Percentiles rank a stretch among this genome's conserved stretches.
Evolutionary conservation across 2,888 invertebrate species (phyloP).

Genomic region (Diarsia dahlii): DNA sequence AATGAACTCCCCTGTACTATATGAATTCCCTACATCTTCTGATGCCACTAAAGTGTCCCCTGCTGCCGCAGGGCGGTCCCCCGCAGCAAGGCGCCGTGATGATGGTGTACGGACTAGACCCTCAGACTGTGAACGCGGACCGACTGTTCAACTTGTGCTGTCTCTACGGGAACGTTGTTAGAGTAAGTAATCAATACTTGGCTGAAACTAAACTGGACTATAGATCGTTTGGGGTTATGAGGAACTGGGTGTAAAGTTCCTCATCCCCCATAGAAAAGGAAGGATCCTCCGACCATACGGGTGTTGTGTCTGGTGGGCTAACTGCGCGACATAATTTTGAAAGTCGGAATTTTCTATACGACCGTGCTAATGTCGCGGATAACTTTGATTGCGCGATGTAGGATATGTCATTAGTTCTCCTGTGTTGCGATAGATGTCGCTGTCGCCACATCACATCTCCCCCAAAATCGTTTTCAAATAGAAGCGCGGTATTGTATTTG

Average conservation of each 20-base stretch:
- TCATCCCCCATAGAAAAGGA: too few relatives aligned
- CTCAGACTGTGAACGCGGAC: conserved; percentile 98
- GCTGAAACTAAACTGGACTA: not conserved
- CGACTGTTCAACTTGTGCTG: conserved; percentile 99
- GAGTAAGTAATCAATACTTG: conserved; percentile 91
- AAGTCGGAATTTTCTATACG: too few relatives aligned
- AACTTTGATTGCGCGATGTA: too few relatives aligned
- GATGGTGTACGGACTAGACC: conserved; percentile 99
- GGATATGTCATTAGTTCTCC: too few relatives aligned
- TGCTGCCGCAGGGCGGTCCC: conserved; percentile 81
- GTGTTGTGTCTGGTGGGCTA: too few relatives aligned
- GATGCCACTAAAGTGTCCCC: conserved; percentile 43
- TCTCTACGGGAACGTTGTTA: conserved; percentile 99
- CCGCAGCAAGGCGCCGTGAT: conserved; percentile 96
- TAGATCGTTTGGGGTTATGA: not conserved
- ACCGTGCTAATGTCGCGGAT: too few relatives aligned
- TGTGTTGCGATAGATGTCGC: too few relatives aligned
- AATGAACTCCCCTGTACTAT: not conserved
- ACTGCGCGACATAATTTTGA: too few relatives aligned
- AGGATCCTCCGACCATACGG: too few relatives aligned
- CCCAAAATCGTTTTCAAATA: too few relatives aligned
- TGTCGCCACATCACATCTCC: too few relatives aligned
- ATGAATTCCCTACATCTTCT: not conserved
- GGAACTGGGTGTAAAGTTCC: too few relatives aligned
- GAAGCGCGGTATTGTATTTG: not conserved